Evolutionary conservation across 2,888 invertebrate species (phyloP), one percentile per base, ranked within the genome.

Genomic region (Julus scandinavius): DNA sequence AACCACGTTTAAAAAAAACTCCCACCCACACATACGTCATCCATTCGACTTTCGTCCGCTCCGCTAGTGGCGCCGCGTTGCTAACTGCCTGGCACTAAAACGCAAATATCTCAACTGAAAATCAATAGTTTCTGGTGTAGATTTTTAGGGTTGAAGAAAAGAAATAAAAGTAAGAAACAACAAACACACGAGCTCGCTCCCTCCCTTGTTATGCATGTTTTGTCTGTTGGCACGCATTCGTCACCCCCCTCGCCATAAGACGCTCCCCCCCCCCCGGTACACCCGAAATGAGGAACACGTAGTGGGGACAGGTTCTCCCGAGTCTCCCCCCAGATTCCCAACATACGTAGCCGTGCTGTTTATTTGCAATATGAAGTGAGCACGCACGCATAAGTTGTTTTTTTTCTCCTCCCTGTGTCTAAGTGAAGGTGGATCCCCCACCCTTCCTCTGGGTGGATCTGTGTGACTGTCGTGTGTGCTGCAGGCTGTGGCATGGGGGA

Each of bases 51-150:
- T 80, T 38, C 29, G 80, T 80, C 80, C 80, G 80, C 15, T 40
- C 15, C 4, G 2, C 38, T 80, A 0, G 5, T 13, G 80, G 80
- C 80, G 38, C 6, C 0, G 11, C 0, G 1, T 3, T 15, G 80
- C 80, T 38, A 38, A 5, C 15, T 15, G 38, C 38, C 80, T 15
- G 38, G 13, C 80, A 38, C 38, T 15, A 80, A 80, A 80, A 80
- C 80, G 80, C 80, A 80, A 80, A 80, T 80, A 80, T 80, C 80
- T 80, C 80, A 80, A 80, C 80, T 38, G 80, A 80, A 80, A 80
- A 80, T 80, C 80, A 80, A 80, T 80, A 80, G 80, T 80, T 80
- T 80, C 80, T 80, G 80, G 80, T 80, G 80, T 80, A 80, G 80
- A 80, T 80, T 80, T 80, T 80, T 38, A 80, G 80, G 80, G 80